A percentile compares a stretch with the other conserved stretches of the same genome.
Conservation (phyloP, 2,113 vertebrate species). For the Origma solitaria region DNA sequence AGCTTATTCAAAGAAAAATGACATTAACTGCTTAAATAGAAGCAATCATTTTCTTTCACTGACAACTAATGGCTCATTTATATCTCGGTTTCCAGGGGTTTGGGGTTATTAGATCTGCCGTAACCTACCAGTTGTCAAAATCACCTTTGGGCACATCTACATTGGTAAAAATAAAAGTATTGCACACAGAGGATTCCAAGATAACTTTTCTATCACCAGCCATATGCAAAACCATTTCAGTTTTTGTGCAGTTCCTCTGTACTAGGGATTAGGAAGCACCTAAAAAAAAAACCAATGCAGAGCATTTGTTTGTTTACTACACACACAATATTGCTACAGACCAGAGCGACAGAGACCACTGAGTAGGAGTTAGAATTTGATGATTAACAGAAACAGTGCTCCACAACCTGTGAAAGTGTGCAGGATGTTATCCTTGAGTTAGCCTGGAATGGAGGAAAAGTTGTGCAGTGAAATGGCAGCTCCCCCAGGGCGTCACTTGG, state of each 20-base stretch:
- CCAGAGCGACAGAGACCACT: background rate
- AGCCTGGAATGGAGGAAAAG: background rate
- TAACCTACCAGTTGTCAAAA: background rate
- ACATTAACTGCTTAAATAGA: background rate
- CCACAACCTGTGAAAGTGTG: background rate
- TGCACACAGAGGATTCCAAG: background rate
- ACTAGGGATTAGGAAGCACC: background rate
- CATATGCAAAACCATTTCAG: background rate
- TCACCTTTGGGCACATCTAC: background rate
- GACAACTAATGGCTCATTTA: background rate
- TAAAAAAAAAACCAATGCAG: background rate
- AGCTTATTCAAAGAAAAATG: background rate
- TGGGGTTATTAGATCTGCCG: background rate
- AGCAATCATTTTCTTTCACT: background rate
- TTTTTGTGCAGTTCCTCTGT: background rate
- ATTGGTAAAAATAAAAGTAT: background rate
- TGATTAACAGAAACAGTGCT: background rate
- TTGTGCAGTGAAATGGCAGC: background rate
- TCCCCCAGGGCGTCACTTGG: accelerated
- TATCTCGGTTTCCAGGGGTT: background rate
- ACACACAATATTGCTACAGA: background rate
- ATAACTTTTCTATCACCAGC: background rate
- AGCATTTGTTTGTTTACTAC: background rate
- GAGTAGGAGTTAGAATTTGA: background rate
- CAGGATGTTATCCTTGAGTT: background rate